Evolutionary conservation across 1,140 invertebrate species (phyloP).

Genomic region (Diabrotica undecimpunctata): DNA sequence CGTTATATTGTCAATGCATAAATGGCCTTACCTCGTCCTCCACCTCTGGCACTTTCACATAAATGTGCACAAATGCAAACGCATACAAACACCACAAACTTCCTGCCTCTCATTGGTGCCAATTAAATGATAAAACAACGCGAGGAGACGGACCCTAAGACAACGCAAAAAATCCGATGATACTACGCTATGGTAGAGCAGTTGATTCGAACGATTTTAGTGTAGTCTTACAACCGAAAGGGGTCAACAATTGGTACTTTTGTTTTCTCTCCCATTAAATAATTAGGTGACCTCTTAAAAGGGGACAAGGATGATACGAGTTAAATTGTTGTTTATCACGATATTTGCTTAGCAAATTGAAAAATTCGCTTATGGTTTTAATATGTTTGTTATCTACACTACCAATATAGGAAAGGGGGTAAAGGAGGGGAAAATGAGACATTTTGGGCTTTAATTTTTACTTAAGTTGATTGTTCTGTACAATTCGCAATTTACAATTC

Average conservation of each 20-base stretch:
- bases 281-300: constrained; percentile 12
- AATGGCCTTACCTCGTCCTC: constrained; percentile 13
- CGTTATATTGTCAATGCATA: too few relatives aligned
- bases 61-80: constrained; percentile 11
- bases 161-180: neutral
- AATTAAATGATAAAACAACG: constrained; percentile 1
- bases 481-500: too few relatives aligned
- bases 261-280: constrained; percentile 13
- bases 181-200: too few relatives aligned
- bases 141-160: neutral
- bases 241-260: constrained; percentile 16
- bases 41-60: constrained; percentile 22
- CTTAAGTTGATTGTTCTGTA: too few relatives aligned
- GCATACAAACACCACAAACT: constrained; percentile 6
- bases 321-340: neutral
- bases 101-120: constrained; percentile 9
- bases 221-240: neutral
- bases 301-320: constrained; percentile 10
- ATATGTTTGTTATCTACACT: neutral
- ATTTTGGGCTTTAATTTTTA: too few relatives aligned
- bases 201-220: neutral
- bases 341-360: neutral
- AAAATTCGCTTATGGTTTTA: neutral
- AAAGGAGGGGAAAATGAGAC: neutral
- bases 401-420: neutral